A percentile compares a stretch with the other conserved stretches of the same genome.
Evolutionary conservation across 1,140 invertebrate species (phyloP).

Genomic region (Lysiphlebus fabarum): DNA sequence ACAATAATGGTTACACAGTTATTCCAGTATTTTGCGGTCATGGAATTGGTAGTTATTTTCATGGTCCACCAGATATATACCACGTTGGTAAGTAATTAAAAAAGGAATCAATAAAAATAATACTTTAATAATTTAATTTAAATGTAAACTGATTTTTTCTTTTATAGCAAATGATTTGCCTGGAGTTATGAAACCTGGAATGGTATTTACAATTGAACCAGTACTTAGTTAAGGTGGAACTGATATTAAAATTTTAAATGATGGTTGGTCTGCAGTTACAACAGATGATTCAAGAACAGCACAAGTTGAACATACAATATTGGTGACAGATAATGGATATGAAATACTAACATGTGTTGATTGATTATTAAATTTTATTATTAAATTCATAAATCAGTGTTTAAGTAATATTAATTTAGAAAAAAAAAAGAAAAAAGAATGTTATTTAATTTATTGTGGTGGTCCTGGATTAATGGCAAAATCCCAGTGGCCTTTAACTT

Average conservation of each 20-base stretch:
- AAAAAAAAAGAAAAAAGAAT: conserved; percentile 12
- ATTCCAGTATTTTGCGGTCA: conserved; percentile 84
- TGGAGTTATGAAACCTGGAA: conserved; percentile 79
- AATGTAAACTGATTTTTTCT: conserved; percentile 15
- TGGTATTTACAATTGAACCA: conserved; percentile 96
- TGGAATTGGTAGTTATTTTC: conserved; percentile 90
- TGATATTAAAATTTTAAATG: conserved; percentile 70
- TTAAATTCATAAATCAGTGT: neutral
- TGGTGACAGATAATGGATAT: conserved; percentile 72
- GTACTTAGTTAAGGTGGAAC: conserved; percentile 71
- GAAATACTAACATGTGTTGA: conserved; percentile 65
- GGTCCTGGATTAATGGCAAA: conserved; percentile 29
- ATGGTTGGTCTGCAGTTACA: conserved; percentile 86
- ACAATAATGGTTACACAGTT: conserved; percentile 63
- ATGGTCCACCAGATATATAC: conserved; percentile 85
- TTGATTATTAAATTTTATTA: conserved; percentile 10
- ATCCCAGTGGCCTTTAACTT: conserved; percentile 50
- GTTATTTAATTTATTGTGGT: neutral
- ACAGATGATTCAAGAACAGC: conserved; percentile 75
- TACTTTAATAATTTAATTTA: conserved; percentile 13
- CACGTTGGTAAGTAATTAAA: conserved; percentile 62
- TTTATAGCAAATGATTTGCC: conserved; percentile 64
- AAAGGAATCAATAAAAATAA: neutral
- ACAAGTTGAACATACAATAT: conserved; percentile 88
- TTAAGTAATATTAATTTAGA: conserved; percentile 22